A percentile compares a stretch with the other conserved stretches of the same genome.
Evolutionary conservation across 2,113 vertebrate species (phyloP).

Genomic region (Callorhinus ursinus): DNA sequence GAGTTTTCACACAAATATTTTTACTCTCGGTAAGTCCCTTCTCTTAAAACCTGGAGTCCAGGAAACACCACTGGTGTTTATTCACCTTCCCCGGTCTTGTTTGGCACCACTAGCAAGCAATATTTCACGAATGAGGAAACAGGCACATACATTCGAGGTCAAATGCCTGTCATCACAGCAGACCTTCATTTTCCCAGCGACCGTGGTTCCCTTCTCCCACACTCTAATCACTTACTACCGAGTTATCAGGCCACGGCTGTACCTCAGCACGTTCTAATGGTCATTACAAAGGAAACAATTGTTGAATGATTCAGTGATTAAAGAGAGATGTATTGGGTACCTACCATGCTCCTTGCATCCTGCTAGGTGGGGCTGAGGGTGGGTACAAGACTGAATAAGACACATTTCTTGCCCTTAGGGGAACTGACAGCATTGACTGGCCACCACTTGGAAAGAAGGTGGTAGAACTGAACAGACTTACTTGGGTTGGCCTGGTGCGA

Average conservation of each 20-base stretch:
- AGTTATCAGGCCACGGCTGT: not conserved
- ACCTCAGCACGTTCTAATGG: not conserved
- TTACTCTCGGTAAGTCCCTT: not conserved
- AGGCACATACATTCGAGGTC: not conserved
- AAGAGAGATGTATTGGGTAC: not conserved
- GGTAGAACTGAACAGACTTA: conserved; percentile 81
- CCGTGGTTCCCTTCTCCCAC: not conserved
- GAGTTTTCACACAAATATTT: not conserved
- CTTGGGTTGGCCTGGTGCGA: conserved; percentile 86
- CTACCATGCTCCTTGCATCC: not conserved
- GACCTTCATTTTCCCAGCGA: not conserved
- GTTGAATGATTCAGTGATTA: not conserved
- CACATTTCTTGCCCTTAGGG: not conserved
- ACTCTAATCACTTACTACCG: not conserved
- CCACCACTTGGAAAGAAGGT: not conserved
- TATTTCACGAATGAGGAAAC: not conserved
- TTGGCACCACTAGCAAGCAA: not conserved
- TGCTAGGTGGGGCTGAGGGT: not conserved
- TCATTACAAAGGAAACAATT: not conserved
- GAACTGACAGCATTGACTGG: not conserved
- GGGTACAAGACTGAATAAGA: not conserved
- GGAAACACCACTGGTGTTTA: not conserved
- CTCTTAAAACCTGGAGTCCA: not conserved
- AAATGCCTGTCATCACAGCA: not conserved
- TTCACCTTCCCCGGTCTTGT: not conserved